A percentile compares a stretch with the other conserved stretches of the same genome.
Conservation (phyloP, 2,113 vertebrate genomes). For the Euleptes europaea region DNA sequence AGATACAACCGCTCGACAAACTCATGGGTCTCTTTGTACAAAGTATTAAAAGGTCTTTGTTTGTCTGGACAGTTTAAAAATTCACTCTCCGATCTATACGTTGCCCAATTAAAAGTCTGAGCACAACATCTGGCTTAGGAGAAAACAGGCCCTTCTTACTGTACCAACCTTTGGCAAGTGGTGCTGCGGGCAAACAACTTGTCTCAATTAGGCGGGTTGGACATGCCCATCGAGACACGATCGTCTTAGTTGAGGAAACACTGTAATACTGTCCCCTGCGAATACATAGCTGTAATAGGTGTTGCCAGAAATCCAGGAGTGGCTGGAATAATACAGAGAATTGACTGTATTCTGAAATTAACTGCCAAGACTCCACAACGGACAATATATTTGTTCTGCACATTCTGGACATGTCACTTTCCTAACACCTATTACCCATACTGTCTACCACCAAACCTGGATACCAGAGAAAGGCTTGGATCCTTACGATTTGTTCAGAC, state of each 20-base stretch:
- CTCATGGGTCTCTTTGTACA: rapidly evolving
- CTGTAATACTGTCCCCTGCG: background rate
- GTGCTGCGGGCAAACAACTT: background rate
- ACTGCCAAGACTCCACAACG: background rate
- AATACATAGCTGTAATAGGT: background rate
- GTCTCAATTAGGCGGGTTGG: background rate
- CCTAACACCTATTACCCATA: background rate
- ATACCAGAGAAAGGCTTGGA: background rate
- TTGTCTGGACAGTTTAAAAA: background rate
- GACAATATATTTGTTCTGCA: background rate
- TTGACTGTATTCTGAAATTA: background rate
- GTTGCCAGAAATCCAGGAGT: background rate
- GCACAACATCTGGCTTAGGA: background rate
- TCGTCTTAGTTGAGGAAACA: background rate
- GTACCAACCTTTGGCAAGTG: background rate
- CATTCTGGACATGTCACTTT: background rate
- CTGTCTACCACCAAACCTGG: background rate
- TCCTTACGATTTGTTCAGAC: background rate
- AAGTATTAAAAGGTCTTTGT: background rate
- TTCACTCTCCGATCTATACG: background rate
- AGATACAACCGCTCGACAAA: rapidly evolving
- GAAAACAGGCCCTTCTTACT: background rate
- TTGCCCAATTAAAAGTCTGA: background rate
- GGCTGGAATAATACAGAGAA: background rate
- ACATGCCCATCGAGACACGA: background rate